Evolutionary conservation across 1,140 invertebrate genomes (phyloP), one percentile per base, ranked within the genome.

Genomic region (Drosophila virilis): DNA sequence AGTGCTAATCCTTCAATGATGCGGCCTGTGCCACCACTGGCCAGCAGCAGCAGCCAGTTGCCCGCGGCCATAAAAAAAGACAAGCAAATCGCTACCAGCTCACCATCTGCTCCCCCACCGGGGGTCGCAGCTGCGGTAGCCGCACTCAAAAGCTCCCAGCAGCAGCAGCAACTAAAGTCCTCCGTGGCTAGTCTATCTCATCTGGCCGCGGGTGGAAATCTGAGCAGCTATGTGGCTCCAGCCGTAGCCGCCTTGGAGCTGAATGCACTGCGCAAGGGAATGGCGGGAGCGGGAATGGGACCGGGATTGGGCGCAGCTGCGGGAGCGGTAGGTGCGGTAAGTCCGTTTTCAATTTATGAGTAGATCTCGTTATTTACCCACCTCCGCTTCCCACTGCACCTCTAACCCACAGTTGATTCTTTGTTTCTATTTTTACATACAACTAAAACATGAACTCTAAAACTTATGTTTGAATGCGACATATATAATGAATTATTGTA

Each of bases 311-410:
- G 46, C 55, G 64, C 64, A 57, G 70, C 54, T 68, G 55, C 70
- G 64, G 70, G 70, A 73, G 64, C 70, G 48, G 70, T 73, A 85
- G 85, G 80, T 76, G 85, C 85, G 85, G 85, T 90, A 89, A 89
- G 85, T 89, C 85, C 85, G 86, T 89, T 90, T 90, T 84, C 85
- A 85, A 73, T 85, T 73, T 89, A 89, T 88, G 80, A 78, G 77
- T 73, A 73, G 73, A 54, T 73, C 58, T 66, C 67, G 59, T 70
- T 70, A 66, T 70, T 62, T 82, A 74, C 74, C 78, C 80, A 79
- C 72, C 65, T 80, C 66, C 67, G 46, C 70, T 43, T 43, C 64
- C 73, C 69, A 58, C 62, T 71, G 61, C 73, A 79, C 77, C 59
- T 78, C 66, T 90, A 89, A 88, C 72, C 74, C 69, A 61, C 79